These are phyloP conservation scores for Tetropium fuscum DNA, from an alignment of 2,888 invertebrate species.

Conservation along the genomic window DNA sequence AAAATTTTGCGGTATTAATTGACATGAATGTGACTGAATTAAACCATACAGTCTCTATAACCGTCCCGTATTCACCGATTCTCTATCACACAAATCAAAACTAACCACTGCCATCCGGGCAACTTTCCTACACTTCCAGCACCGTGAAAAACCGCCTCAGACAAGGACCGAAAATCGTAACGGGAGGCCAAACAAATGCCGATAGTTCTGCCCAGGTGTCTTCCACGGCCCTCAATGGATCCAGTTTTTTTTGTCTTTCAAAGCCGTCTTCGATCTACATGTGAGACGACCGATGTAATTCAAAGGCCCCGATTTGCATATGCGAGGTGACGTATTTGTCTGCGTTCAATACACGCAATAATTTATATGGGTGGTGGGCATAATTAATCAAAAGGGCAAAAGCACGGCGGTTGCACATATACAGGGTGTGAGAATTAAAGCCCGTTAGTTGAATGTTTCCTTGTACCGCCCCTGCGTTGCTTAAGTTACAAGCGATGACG, in stretches of 20 bases:
- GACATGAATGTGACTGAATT: too few species aligned
- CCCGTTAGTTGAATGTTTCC: too few species aligned
- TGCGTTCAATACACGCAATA: slow-evolving; percentile 34
- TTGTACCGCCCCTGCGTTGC: not conserved
- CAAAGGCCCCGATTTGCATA: slow-evolving; percentile 35
- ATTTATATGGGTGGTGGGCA: slow-evolving; percentile 31
- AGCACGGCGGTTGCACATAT: too few species aligned
- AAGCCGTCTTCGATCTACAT: slow-evolving; percentile 38
- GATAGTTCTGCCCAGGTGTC: slow-evolving; percentile 34
- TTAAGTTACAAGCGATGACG: slow-evolving; percentile 12
- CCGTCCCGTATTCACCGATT: slow-evolving; percentile 5
- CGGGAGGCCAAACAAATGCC: slow-evolving; percentile 23
- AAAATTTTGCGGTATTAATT: too few species aligned
- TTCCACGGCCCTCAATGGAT: slow-evolving; percentile 29
- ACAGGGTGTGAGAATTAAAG: too few species aligned
- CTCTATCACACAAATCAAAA: slow-evolving; percentile 30
- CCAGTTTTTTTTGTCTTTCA: slow-evolving; percentile 32
- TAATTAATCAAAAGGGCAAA: too few species aligned
- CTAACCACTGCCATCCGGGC: slow-evolving; percentile 12
- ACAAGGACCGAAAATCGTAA: not conserved
- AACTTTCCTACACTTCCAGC: not conserved
- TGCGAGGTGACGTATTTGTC: slow-evolving; percentile 36
- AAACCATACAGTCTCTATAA: too few species aligned
- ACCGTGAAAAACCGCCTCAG: not conserved
- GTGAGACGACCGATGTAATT: slow-evolving; percentile 27